A percentile compares a stretch with the other conserved stretches of the same genome.
These are phyloP conservation scores for Rhodeus uyekii DNA, from an alignment of 2,797 vertebrate species.

Conservation along the genomic window DNA sequence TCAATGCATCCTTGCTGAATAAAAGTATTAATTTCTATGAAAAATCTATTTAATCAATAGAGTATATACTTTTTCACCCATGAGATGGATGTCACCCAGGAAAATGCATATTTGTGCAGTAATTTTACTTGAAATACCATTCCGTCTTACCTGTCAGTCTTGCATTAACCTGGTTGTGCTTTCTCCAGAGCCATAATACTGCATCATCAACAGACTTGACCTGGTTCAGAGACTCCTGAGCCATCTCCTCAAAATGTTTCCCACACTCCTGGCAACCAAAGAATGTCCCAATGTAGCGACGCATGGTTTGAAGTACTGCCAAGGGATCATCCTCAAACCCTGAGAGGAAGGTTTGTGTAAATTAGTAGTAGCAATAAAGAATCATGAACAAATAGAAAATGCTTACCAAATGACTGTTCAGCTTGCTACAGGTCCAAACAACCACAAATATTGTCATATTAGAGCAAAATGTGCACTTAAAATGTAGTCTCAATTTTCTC, in stretches of 20 bases:
- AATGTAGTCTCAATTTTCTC: neutral
- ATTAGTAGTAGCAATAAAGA: neutral
- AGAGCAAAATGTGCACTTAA: neutral
- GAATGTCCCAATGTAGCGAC: slow-evolving; percentile 84
- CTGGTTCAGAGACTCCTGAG: slow-evolving; percentile 71
- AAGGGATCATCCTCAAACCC: slow-evolving; percentile 79
- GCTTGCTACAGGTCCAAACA: neutral
- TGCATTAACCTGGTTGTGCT: slow-evolving; percentile 89
- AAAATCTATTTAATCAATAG: neutral
- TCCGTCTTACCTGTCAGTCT: slow-evolving; percentile 82
- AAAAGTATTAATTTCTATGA: neutral
- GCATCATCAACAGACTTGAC: slow-evolving; percentile 79
- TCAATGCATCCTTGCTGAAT: neutral
- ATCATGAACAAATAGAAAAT: neutral
- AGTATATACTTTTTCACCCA: neutral
- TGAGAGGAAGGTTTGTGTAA: slow-evolving; percentile 55
- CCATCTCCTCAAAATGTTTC: slow-evolving; percentile 87
- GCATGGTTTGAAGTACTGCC: slow-evolving; percentile 82
- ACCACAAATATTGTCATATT: neutral
- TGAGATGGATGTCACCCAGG: too few species aligned
- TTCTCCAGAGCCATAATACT: slow-evolving; percentile 91
- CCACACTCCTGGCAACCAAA: slow-evolving; percentile 90
- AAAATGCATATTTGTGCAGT: too few species aligned
- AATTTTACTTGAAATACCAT: neutral
- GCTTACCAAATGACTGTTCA: neutral